Evolutionary conservation across 2,888 invertebrate genomes (phyloP).

Genomic region (Eupithecia subumbrata): DNA sequence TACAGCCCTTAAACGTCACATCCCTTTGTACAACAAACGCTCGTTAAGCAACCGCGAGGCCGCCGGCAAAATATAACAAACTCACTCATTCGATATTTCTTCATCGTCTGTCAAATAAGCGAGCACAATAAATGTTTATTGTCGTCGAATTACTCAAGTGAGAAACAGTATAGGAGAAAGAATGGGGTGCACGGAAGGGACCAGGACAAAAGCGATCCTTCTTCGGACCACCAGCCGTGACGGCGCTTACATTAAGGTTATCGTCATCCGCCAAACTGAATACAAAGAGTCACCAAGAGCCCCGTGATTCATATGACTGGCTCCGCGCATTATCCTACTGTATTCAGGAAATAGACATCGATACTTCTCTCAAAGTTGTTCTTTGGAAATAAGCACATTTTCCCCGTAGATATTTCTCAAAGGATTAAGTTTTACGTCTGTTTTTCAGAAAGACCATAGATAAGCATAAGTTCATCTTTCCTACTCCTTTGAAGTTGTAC

Average conservation of each 20-base stretch:
- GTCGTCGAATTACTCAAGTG: slow-evolving; percentile 83
- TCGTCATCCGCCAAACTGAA: slow-evolving; percentile 82
- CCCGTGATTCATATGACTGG: slow-evolving; percentile 77
- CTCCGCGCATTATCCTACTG: slow-evolving; percentile 71
- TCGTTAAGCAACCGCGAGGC: slow-evolving; percentile 65
- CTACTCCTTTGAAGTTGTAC: background rate
- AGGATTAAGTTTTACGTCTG: background rate
- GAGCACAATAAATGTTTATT: slow-evolving; percentile 83
- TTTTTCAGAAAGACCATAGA: background rate
- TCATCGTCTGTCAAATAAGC: slow-evolving; percentile 81
- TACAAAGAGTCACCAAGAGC: slow-evolving; percentile 76
- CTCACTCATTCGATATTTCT: slow-evolving; percentile 77
- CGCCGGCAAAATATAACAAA: slow-evolving; percentile 66
- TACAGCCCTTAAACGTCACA: slow-evolving; percentile 48
- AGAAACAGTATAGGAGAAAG: slow-evolving; percentile 82
- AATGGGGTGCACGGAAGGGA: slow-evolving; percentile 78
- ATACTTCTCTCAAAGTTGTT: slow-evolving; percentile 52
- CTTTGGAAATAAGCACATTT: slow-evolving; percentile 42
- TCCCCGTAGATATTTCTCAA: background rate
- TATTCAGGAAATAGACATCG: slow-evolving; percentile 64
- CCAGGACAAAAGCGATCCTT: slow-evolving; percentile 82
- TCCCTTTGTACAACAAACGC: slow-evolving; percentile 56
- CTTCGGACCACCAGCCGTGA: slow-evolving; percentile 81
- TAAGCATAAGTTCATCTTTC: background rate
- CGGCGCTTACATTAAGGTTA: slow-evolving; percentile 84